Conservation (phyloP, 1,140 invertebrate species). For the Calycopis cecrops region DNA sequence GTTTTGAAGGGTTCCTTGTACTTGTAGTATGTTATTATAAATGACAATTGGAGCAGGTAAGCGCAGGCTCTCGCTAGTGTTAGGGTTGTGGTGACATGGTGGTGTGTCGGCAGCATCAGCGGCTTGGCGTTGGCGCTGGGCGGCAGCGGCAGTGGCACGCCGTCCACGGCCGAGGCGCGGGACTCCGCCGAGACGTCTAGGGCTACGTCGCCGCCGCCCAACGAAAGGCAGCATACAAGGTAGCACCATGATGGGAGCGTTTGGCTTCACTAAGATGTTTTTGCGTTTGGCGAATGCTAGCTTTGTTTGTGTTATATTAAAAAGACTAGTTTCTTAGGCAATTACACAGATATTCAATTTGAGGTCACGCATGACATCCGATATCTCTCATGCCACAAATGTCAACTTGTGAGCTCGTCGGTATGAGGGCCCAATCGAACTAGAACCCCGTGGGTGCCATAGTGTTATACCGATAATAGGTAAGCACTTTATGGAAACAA, state of each 20-base stretch:
- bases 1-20: no score
- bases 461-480: not conserved
- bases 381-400: not conserved
- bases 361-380: not conserved
- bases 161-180: slow-evolving; percentile 45
- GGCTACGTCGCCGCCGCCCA: slow-evolving; percentile 56
- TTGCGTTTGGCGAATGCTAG: slow-evolving; percentile 43
- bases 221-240: slow-evolving; percentile 65
- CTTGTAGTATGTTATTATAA: no score
- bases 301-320: slow-evolving; percentile 23
- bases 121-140: slow-evolving; percentile 72
- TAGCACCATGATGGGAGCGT: slow-evolving; percentile 67
- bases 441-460: no score
- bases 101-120: slow-evolving; percentile 74
- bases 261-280: slow-evolving; percentile 54
- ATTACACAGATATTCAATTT: not conserved
- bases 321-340: not conserved
- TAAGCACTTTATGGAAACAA: no score
- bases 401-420: not conserved
- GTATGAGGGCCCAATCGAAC: no score
- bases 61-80: slow-evolving; percentile 37
- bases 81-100: slow-evolving; percentile 69
- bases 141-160: slow-evolving; percentile 62
- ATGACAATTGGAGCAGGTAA: slow-evolving; percentile 56
- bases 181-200: slow-evolving; percentile 57